These are phyloP conservation scores for Pristionchus mayeri DNA, from an alignment of 2,888 invertebrate species.

Conservation along the genomic window DNA sequence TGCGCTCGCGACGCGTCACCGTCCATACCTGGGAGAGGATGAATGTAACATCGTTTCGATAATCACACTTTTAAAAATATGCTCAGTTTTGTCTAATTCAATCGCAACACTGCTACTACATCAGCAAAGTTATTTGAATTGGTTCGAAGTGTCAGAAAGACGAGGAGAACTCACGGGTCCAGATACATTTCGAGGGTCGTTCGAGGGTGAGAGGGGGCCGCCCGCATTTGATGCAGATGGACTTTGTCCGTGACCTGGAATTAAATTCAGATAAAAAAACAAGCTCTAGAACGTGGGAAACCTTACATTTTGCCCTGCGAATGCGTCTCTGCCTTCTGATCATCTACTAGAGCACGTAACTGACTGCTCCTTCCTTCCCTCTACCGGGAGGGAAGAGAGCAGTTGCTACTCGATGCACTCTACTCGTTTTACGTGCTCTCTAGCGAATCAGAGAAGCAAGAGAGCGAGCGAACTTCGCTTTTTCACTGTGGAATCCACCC, in stretches of 20 bases:
- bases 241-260: slow-evolving; percentile 27
- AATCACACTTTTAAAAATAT: too few species aligned
- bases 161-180: slow-evolving; percentile 7
- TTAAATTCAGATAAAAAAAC: not conserved
- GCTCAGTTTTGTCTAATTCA: too few species aligned
- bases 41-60: too few species aligned
- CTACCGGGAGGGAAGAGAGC: not conserved
- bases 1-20: slow-evolving; percentile 45
- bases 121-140: not conserved
- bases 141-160: not conserved
- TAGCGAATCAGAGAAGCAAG: not conserved
- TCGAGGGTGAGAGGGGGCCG: not conserved
- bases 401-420: not conserved
- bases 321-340: not conserved
- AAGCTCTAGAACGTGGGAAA: too few species aligned
- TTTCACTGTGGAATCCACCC: too few species aligned
- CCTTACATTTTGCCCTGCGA: not conserved
- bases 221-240: slow-evolving; percentile 44
- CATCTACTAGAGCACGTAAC: slow-evolving; percentile 32
- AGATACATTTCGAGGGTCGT: not conserved
- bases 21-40: slow-evolving; percentile 33
- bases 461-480: not conserved
- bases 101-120: too few species aligned
- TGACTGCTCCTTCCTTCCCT: not conserved
- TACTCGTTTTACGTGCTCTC: not conserved